phyloP scores from a whole-genome alignment of 2,113 vertebrate genomes.

The Leucosticte australis region DNA sequence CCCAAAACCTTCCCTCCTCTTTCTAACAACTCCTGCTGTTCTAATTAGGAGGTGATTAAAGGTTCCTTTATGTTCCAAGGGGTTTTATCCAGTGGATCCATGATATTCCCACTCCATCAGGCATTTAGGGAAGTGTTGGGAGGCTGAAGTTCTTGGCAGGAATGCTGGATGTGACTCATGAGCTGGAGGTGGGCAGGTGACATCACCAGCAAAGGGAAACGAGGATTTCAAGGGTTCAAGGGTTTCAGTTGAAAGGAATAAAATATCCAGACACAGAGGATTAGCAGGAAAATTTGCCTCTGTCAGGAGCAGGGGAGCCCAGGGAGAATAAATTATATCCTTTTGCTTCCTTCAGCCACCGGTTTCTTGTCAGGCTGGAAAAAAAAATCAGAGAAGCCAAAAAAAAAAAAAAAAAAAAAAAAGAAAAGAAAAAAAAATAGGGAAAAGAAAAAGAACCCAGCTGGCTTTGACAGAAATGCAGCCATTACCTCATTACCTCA shows the following conservation, averaged over 20 bases:
- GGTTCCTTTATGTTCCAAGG: neutral
- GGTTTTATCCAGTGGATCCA: neutral
- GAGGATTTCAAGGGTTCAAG: neutral
- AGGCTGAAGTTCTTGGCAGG: neutral
- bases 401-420: neutral
- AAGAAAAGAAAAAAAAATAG: neutral
- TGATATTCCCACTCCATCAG: neutral
- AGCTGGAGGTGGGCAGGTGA: conserved; percentile 22
- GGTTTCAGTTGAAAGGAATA: conserved; percentile 24
- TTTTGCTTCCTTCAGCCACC: conserved; percentile 4
- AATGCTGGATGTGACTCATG: neutral
- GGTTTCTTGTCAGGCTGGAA: conserved; percentile 31
- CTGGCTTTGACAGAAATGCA: conserved; percentile 44
- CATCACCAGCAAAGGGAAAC: conserved; percentile 36
- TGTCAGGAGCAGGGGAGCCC: conserved; percentile 1
- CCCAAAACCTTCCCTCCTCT: neutral
- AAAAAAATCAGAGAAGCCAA: neutral
- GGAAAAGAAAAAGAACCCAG: neutral
- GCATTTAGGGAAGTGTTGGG: conserved; percentile 6
- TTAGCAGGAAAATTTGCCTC: conserved; percentile 35
- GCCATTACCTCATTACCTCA: conserved; percentile 63
- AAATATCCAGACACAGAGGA: conserved; percentile 54
- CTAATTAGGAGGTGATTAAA: neutral
- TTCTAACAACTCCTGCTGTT: neutral
- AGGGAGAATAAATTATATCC: conserved; percentile 13